A percentile compares a stretch with the other conserved stretches of the same genome.
These are phyloP conservation scores for Petrosia ficiformis DNA, from an alignment of 37 sponge, comb jelly and placozoan species.

Conservation along the genomic window DNA sequence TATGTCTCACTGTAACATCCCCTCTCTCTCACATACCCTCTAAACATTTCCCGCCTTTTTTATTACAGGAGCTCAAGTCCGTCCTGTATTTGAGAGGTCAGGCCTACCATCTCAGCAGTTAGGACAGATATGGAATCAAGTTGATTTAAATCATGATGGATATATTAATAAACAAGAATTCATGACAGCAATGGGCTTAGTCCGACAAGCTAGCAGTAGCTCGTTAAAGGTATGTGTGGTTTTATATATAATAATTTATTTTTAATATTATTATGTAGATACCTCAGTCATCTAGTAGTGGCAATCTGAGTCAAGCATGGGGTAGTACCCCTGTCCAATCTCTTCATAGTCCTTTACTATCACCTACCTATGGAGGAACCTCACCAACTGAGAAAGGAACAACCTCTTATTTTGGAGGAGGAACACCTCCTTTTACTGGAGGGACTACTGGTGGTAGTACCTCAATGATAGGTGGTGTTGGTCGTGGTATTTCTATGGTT, in stretches of 20 bases:
- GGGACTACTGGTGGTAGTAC: too few species aligned
- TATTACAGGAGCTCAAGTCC: conserved; percentile 49
- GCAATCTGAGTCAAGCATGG: too few species aligned
- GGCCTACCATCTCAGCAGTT: conserved; percentile 38
- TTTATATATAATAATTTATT: background rate
- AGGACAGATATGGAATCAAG: conserved; percentile 58
- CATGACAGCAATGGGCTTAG: conserved; percentile 42
- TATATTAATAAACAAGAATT: conserved; percentile 54
- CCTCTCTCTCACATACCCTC: background rate
- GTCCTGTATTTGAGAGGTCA: conserved; percentile 28
- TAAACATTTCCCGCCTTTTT: background rate
- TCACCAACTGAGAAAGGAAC: too few species aligned
- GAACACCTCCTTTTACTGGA: too few species aligned
- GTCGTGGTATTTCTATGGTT: conserved; percentile 23
- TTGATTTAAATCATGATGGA: conserved; percentile 62
- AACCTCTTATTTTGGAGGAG: too few species aligned
- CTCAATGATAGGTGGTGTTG: conserved; percentile 27
- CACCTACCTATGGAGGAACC: too few species aligned
- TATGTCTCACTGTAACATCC: background rate
- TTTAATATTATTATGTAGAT: too few species aligned
- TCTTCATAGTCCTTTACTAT: too few species aligned
- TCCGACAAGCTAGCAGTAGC: conserved; percentile 50
- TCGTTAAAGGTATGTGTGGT: background rate
- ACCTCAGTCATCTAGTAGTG: too few species aligned
- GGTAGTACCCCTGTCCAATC: too few species aligned